A percentile compares a stretch with the other conserved stretches of the same genome.
Evolutionary conservation across 2,113 vertebrate genomes (phyloP).

Genomic region (Prietella phreatophila): DNA sequence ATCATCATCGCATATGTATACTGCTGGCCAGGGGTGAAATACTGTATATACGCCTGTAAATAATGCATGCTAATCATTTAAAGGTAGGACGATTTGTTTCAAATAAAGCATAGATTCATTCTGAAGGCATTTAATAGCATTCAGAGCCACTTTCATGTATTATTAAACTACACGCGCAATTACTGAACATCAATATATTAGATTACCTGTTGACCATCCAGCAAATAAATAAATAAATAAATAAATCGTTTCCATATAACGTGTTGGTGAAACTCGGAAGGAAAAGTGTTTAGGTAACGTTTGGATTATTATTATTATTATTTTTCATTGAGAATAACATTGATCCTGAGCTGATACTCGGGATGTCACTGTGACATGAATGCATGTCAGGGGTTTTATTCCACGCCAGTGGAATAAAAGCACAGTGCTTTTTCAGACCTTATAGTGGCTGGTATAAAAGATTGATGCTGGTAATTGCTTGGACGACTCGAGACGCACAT

Average conservation of each 20-base stretch:
- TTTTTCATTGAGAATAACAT: conserved; percentile 22
- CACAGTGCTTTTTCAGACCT: conserved; percentile 27
- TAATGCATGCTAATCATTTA: neutral
- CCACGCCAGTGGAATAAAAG: conserved; percentile 8
- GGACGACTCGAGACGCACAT: conserved; percentile 31
- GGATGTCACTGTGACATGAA: conserved; percentile 13
- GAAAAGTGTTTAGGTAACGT: neutral
- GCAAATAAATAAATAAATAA: too few species aligned
- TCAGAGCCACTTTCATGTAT: neutral
- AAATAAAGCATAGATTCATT: neutral
- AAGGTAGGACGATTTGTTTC: neutral
- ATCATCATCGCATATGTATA: neutral
- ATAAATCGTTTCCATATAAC: neutral
- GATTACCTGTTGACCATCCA: neutral
- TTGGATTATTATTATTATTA: neutral
- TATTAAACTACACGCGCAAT: neutral
- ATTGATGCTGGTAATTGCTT: conserved; percentile 46
- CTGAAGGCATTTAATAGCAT: neutral
- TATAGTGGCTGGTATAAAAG: conserved; percentile 33
- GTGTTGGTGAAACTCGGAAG: neutral
- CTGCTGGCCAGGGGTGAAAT: neutral
- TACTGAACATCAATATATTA: neutral
- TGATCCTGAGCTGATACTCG: conserved; percentile 31
- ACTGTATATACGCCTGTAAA: neutral
- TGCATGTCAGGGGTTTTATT: conserved; percentile 15